Evolutionary conservation across 2,888 invertebrate genomes (phyloP).

Genomic region (Exephanes ischioxanthus): DNA sequence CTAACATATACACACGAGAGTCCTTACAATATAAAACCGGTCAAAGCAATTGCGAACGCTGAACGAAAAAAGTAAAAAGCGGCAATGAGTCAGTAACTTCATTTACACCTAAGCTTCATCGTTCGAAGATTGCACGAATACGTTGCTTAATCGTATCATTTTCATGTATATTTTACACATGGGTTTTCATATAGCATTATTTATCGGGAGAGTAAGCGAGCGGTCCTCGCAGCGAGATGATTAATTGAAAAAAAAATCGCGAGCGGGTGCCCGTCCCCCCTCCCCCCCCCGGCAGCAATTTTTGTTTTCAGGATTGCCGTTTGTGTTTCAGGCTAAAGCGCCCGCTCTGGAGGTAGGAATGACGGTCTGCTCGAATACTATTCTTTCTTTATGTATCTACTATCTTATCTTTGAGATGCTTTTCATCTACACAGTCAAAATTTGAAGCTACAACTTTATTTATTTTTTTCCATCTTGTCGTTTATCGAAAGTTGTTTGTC

Average conservation of each 20-base stretch:
- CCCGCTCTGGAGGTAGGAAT: conserved; percentile 84
- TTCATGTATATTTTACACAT: conserved; percentile 40
- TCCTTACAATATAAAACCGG: conserved; percentile 1
- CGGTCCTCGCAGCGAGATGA: not conserved
- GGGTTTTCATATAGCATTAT: conserved; percentile 16
- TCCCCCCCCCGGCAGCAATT: conserved; percentile 11
- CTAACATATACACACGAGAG: conserved; percentile 8
- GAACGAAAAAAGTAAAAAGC: conserved; percentile 23
- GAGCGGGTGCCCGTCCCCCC: conserved; percentile 29
- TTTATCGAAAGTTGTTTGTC: conserved; percentile 31
- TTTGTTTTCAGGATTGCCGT: conserved; percentile 82
- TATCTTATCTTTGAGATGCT: conserved; percentile 41
- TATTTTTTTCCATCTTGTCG: conserved; percentile 35
- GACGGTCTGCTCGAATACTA: conserved; percentile 78
- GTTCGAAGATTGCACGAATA: conserved; percentile 62
- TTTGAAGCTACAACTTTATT: not conserved
- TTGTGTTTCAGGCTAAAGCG: conserved; percentile 84
- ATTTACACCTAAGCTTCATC: conserved; percentile 58
- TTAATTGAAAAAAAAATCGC: conserved; percentile 29
- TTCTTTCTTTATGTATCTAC: conserved; percentile 69
- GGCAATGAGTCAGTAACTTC: conserved; percentile 33
- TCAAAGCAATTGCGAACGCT: conserved; percentile 48
- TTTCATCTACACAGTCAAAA: conserved; percentile 2
- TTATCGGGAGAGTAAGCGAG: conserved; percentile 15
- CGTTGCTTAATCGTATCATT: conserved; percentile 65